Evolutionary conservation across 2,888 invertebrate genomes (phyloP).

Genomic region (Tholera decimalis): DNA sequence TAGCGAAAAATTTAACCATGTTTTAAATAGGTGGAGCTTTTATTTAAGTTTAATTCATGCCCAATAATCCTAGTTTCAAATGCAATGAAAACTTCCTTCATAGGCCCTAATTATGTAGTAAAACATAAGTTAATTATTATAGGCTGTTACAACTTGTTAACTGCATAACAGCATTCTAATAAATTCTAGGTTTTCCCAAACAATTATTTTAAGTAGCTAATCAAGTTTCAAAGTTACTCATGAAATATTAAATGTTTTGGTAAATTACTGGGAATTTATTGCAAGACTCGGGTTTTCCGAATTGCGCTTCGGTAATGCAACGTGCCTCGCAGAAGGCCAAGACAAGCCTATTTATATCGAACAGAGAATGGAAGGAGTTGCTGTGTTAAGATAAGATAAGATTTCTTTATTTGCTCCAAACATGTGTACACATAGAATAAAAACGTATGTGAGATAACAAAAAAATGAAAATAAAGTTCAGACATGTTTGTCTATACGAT

Average conservation of each 20-base stretch:
- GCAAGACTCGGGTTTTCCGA: constrained; percentile 87
- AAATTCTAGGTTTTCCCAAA: constrained; percentile 54
- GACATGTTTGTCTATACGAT: too few relatives aligned
- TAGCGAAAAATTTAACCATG: neutral
- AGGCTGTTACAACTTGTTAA: constrained; percentile 20
- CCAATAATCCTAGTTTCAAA: neutral
- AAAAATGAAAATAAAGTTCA: too few relatives aligned
- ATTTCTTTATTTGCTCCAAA: too few relatives aligned
- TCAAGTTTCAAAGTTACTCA: constrained; percentile 51
- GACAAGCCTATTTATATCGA: constrained; percentile 64
- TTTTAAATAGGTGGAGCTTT: constrained; percentile 1
- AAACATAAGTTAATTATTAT: constrained; percentile 16
- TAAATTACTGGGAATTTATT: constrained; percentile 77
- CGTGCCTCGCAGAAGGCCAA: constrained; percentile 76
- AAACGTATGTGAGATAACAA: too few relatives aligned
- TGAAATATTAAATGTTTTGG: constrained; percentile 65
- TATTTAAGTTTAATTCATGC: constrained; percentile 8
- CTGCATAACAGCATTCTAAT: constrained; percentile 37
- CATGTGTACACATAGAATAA: too few relatives aligned
- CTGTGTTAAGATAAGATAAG: too few relatives aligned
- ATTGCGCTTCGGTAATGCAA: constrained; percentile 81
- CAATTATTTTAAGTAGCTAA: constrained; percentile 43
- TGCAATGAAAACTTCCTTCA: constrained; percentile 39
- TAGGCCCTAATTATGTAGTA: constrained; percentile 22
- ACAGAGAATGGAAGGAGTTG: constrained; percentile 51